Percentiles rank a stretch among this genome's conserved stretches.
Evolutionary conservation across 2,797 vertebrate genomes (phyloP).

Genomic region (Austrolebias charrua): DNA sequence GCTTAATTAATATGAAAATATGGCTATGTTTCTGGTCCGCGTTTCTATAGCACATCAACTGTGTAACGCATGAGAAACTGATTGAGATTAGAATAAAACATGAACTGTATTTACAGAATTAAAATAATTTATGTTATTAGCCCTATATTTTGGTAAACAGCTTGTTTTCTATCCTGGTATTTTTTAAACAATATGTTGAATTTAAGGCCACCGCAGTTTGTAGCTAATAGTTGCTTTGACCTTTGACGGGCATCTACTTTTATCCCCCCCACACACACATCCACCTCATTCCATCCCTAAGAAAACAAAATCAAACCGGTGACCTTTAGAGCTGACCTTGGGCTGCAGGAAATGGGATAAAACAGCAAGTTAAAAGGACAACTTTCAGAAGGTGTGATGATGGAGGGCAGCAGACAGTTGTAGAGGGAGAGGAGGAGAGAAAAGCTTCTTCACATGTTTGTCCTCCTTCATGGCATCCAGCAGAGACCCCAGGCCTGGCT

Average conservation of each 20-base stretch:
- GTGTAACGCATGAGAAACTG: slow-evolving; percentile 37
- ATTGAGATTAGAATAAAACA: slow-evolving; percentile 16
- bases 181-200: not conserved
- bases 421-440: slow-evolving; percentile 18
- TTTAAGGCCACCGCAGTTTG: not conserved
- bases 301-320: no score
- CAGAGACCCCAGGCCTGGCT: slow-evolving; percentile 36
- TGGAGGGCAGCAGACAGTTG: slow-evolving; percentile 27
- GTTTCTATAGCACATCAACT: slow-evolving; percentile 25
- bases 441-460: slow-evolving; percentile 31
- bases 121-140: not conserved
- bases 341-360: no score
- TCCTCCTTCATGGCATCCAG: slow-evolving; percentile 42
- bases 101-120: slow-evolving; percentile 7
- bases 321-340: no score
- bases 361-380: no score
- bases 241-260: not conserved
- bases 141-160: not conserved
- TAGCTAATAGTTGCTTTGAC: not conserved
- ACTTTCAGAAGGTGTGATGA: slow-evolving; percentile 6
- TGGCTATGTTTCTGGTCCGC: slow-evolving; percentile 24
- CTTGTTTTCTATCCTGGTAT: not conserved
- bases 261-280: no score
- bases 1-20: slow-evolving; percentile 70
- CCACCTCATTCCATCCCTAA: not conserved